A percentile compares a stretch with the other conserved stretches of the same genome.
phyloP scores from a whole-genome alignment of 2,888 invertebrate genomes.

The Clepsis dumicolana region DNA sequence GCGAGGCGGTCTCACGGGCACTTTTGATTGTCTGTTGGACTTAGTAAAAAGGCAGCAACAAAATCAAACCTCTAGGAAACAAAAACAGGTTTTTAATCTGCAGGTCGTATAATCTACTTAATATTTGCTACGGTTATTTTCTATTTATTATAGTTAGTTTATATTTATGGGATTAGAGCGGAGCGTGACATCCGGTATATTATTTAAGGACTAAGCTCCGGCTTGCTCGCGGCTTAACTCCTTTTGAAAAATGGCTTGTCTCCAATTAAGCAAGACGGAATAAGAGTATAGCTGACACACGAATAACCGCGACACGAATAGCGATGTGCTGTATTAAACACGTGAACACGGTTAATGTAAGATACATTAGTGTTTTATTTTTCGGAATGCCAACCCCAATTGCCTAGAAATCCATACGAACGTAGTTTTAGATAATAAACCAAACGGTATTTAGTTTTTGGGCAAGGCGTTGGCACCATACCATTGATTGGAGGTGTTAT shows the following conservation, averaged over 20 bases:
- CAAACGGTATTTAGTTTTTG: slow-evolving; percentile 51
- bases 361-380: slow-evolving; percentile 58
- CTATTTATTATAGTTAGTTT: slow-evolving; percentile 1
- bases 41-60: slow-evolving; percentile 60
- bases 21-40: slow-evolving; percentile 65
- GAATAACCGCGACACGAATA: slow-evolving; percentile 64
- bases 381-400: slow-evolving; percentile 55
- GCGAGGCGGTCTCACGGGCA: slow-evolving; percentile 61
- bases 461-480: slow-evolving; percentile 58
- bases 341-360: slow-evolving; percentile 68
- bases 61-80: slow-evolving; percentile 22
- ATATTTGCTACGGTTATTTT: slow-evolving; percentile 12
- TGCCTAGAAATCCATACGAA: slow-evolving; percentile 59
- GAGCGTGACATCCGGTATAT: slow-evolving; percentile 56
- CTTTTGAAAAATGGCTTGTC: slow-evolving; percentile 65
- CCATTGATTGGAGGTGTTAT: slow-evolving; percentile 59
- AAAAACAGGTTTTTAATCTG: slow-evolving; percentile 18
- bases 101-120: too few species aligned
- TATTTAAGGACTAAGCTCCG: slow-evolving; percentile 58
- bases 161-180: slow-evolving; percentile 13
- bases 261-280: slow-evolving; percentile 53
- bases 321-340: slow-evolving; percentile 55
- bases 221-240: slow-evolving; percentile 56
- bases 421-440: slow-evolving; percentile 52
- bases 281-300: slow-evolving; percentile 51